Conservation (phyloP, 2,888 invertebrate species). For the Hyppa rectilinea region DNA sequence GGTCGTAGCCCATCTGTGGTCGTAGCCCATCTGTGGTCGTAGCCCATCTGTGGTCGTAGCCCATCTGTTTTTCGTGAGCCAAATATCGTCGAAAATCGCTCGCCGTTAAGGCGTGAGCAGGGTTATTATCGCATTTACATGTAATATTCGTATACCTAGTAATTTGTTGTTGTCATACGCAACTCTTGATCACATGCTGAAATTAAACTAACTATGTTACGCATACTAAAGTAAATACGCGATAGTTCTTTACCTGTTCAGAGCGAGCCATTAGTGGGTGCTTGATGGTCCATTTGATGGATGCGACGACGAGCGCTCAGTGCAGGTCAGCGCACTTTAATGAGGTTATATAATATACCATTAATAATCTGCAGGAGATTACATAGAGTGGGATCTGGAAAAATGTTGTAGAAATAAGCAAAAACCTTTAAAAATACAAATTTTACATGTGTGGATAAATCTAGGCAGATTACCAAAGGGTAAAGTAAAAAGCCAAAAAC, state of each 20-base stretch:
- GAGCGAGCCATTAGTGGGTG: slow-evolving; percentile 21
- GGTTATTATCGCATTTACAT: too few relatives aligned
- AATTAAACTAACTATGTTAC: background rate
- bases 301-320: slow-evolving; percentile 14
- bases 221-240: background rate
- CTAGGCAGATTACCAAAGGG: too few relatives aligned
- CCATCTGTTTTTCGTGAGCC: too few relatives aligned
- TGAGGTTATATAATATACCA: slow-evolving; percentile 6
- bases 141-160: too few relatives aligned
- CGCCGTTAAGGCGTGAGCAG: too few relatives aligned
- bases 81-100: too few relatives aligned
- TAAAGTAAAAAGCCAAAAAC: too few relatives aligned
- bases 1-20: too few relatives aligned
- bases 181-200: background rate
- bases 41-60: too few relatives aligned
- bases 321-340: slow-evolving; percentile 14
- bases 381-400: background rate
- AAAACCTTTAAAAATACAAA: too few relatives aligned
- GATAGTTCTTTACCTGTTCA: background rate
- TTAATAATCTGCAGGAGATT: background rate
- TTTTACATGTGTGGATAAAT: too few relatives aligned
- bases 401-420: background rate
- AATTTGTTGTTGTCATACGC: background rate
- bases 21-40: too few relatives aligned
- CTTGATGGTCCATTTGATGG: slow-evolving; percentile 15